Evolutionary conservation across 2,888 invertebrate species (phyloP), one percentile per base, ranked within the genome.

Genomic region (Suillia variegata): DNA sequence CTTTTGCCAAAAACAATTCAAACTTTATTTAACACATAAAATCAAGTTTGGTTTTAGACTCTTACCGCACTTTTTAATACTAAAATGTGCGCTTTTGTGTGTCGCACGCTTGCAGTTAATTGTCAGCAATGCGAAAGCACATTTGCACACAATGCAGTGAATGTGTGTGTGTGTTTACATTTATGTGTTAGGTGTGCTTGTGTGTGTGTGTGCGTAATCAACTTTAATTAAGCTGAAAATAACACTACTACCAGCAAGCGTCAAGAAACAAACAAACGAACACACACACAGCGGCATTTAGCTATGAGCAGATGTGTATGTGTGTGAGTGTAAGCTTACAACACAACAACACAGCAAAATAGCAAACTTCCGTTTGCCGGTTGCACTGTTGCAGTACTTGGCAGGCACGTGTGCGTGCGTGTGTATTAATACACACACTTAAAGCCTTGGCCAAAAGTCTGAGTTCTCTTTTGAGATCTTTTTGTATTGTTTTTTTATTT

Each of bases 201-300:
- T 45, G 45, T 24, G 17, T n/a, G n/a, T 50, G 49, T 20, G 56
- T 33, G 2, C 17, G 18, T 69, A 74, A 76, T 74, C 71, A 73
- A 73, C 76, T 76, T 76, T 73, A 73, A 73, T 73, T 73, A 76
- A 73, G 73, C 73, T 73, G 71, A 71, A 74, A 73, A 72, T 72
- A 68, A 70, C 74, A 68, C 59, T 6, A 45, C 38, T 38, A 38
- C 38, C 6, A n/a, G 4, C 38, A 38, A 38, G n/a, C 38, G 31
- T 31, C 31, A 31, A 31, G 31, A 31, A n/a, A 12, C 31, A 12
- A 8, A 12, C 31, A 31, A 31, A 31, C 12, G 31, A 31, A 31
- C 12, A 6, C 31, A 12, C 12, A 8, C 6, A 31, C 31, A n/a
- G n/a, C n/a, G 38, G 38, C 38, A 38, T 38, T 3, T 38, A 12